Conservation (phyloP, 2,888 invertebrate genomes). For the Coenonympha arcania region DNA sequence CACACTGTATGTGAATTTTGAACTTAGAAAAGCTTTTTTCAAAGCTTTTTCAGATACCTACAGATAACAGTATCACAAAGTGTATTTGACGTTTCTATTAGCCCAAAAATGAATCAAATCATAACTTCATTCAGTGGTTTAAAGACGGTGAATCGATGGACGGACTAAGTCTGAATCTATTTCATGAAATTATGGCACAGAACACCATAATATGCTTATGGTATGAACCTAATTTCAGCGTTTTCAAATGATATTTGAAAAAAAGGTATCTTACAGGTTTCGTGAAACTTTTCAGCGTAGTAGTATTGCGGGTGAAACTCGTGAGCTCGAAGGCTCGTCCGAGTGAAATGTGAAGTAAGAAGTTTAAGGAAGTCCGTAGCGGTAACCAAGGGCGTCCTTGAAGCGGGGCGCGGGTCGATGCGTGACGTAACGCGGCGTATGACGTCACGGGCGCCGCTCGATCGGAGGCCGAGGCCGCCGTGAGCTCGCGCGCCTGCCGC, state of each 20-base stretch:
- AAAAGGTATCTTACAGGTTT: background rate
- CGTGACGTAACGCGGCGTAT: constrained; percentile 56
- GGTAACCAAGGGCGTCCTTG: constrained; percentile 66
- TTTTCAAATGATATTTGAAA: background rate
- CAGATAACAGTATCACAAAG: too few species aligned
- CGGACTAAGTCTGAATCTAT: too few species aligned
- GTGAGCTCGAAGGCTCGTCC: constrained; percentile 11
- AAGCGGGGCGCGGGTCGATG: constrained; percentile 62
- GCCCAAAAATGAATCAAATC: too few species aligned
- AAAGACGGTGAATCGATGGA: too few species aligned
- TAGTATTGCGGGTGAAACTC: background rate
- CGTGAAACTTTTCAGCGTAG: background rate
- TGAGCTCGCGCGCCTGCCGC: constrained; percentile 32
- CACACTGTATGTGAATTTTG: too few species aligned
- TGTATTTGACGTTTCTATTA: too few species aligned
- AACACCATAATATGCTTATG: too few species aligned
- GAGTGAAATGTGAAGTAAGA: constrained; percentile 22
- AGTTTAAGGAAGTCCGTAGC: constrained; percentile 52
- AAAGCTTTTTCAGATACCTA: too few species aligned
- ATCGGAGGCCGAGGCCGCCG: constrained; percentile 55
- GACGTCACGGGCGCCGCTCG: constrained; percentile 63
- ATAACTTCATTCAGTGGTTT: too few species aligned
- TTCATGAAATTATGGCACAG: too few species aligned
- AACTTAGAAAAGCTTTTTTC: too few species aligned
- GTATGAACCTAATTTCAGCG: background rate